Percentiles rank a stretch among this genome's conserved stretches.
Conservation (phyloP, 2,888 invertebrate species). For the Cheilosia soror region DNA sequence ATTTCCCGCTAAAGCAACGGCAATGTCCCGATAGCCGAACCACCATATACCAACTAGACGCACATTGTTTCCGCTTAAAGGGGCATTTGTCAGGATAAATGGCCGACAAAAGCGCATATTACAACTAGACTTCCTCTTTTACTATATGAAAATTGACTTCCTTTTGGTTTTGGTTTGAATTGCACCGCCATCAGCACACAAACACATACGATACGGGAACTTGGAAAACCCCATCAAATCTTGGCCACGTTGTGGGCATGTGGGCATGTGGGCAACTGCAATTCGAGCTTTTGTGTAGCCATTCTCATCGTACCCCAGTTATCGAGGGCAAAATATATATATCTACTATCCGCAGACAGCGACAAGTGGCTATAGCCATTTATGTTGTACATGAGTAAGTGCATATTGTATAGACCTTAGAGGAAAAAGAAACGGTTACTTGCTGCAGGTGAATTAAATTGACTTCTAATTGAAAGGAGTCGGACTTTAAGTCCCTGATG, state of each 20-base stretch:
- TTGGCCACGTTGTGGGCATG: conserved; percentile 51
- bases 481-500: conserved; percentile 11
- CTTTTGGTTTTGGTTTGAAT: conserved; percentile 22
- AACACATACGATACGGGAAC: conserved; percentile 3
- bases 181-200: not conserved
- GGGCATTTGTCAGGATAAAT: conserved; percentile 72
- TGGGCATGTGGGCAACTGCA: conserved; percentile 39
- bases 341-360: conserved; percentile 54
- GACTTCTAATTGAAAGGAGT: conserved; percentile 56
- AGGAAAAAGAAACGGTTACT: conserved; percentile 18
- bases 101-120: conserved; percentile 73
- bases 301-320: conserved; percentile 38
- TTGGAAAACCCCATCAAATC: conserved; percentile 28
- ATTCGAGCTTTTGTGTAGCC: conserved; percentile 60
- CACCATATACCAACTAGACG: conserved; percentile 34
- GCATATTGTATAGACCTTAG: conserved; percentile 35
- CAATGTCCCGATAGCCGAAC: conserved; percentile 32
- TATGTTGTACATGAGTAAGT: conserved; percentile 61
- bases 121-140: conserved; percentile 70
- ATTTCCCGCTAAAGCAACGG: conserved; percentile 14
- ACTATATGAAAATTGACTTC: conserved; percentile 68
- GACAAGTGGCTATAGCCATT: conserved; percentile 65
- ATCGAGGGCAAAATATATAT: conserved; percentile 40
- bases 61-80: conserved; percentile 61
- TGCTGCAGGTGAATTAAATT: conserved; percentile 67